Percentiles rank a stretch among this genome's conserved stretches.
These are phyloP conservation scores for Chloromyia formosa DNA, from an alignment of 2,888 invertebrate genomes.

Conservation along the genomic window DNA sequence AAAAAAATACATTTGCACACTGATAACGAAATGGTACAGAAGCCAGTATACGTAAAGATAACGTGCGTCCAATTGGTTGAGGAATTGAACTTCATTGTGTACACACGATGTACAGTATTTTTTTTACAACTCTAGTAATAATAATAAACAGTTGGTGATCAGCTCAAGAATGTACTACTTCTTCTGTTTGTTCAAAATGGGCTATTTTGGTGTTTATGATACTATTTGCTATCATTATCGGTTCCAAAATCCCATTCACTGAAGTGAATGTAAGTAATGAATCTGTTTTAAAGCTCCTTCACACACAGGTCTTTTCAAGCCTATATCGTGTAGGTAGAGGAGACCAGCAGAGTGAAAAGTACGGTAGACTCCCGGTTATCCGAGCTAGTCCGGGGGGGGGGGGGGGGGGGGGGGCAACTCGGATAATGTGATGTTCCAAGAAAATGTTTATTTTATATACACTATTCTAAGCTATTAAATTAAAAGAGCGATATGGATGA, in stretches of 20 bases:
- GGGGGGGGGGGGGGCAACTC: no score
- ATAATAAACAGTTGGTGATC: conserved; percentile 19
- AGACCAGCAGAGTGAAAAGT: no score
- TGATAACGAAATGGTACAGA: conserved; percentile 43
- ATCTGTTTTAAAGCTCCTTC: no score
- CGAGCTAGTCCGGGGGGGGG: no score
- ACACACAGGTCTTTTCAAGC: no score
- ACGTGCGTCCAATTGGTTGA: conserved; percentile 17
- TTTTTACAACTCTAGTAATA: not conserved
- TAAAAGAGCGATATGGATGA: no score
- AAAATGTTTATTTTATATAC: no score
- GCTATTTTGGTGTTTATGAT: conserved; percentile 16
- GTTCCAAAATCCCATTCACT: not conserved
- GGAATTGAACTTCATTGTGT: conserved; percentile 20
- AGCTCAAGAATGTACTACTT: conserved; percentile 14
- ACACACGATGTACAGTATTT: not conserved
- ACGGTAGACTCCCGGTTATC: no score
- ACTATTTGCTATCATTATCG: conserved; percentile 18
- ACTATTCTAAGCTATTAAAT: no score
- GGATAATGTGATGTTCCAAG: no score
- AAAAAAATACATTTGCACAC: conserved; percentile 29
- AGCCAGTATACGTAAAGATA: conserved; percentile 39
- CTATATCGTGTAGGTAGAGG: no score
- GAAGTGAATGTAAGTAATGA: no score
- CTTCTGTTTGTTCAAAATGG: conserved; percentile 12